A percentile compares a stretch with the other conserved stretches of the same genome.
These are phyloP conservation scores for Anarsia innoxiella DNA, from an alignment of 2,888 invertebrate genomes.

Conservation along the genomic window DNA sequence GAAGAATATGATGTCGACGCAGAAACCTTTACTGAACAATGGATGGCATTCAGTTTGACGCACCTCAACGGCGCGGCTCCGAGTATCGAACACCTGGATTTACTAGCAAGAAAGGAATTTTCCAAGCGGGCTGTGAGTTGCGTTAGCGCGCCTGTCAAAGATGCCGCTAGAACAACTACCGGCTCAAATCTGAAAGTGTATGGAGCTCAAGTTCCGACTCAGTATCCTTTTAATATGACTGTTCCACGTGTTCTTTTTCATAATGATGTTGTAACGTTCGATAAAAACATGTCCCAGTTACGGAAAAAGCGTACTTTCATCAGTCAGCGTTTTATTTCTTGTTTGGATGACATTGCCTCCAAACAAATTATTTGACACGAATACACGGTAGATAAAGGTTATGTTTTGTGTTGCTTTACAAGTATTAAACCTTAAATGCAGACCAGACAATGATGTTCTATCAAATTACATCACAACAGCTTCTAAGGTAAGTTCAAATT, in stretches of 20 bases:
- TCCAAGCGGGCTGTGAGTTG: constrained; percentile 61
- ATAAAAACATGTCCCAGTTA: too few relatives aligned
- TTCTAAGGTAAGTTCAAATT: constrained; percentile 58
- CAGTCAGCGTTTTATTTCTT: too few relatives aligned
- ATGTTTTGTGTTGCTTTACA: constrained; percentile 10
- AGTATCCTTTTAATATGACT: constrained; percentile 60
- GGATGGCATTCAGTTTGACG: constrained; percentile 85
- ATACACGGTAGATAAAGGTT: too few relatives aligned
- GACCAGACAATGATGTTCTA: constrained; percentile 61
- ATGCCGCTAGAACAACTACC: constrained; percentile 49
- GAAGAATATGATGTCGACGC: constrained; percentile 77
- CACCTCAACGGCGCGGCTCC: constrained; percentile 77
- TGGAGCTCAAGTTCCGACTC: constrained; percentile 39
- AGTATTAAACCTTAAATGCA: constrained; percentile 39
- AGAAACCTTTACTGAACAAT: constrained; percentile 83
- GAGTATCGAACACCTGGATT: constrained; percentile 72
- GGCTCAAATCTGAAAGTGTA: constrained; percentile 57
- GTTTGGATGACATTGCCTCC: too few relatives aligned
- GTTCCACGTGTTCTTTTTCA: constrained; percentile 48
- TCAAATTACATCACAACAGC: constrained; percentile 59
- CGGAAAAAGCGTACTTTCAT: too few relatives aligned
- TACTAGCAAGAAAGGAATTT: constrained; percentile 80
- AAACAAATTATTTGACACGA: too few relatives aligned
- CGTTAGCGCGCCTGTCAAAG: constrained; percentile 43
- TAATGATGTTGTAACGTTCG: too few relatives aligned